A percentile compares a stretch with the other conserved stretches of the same genome.
Evolutionary conservation across 2,888 invertebrate genomes (phyloP).

Genomic region (Apeira syringaria): DNA sequence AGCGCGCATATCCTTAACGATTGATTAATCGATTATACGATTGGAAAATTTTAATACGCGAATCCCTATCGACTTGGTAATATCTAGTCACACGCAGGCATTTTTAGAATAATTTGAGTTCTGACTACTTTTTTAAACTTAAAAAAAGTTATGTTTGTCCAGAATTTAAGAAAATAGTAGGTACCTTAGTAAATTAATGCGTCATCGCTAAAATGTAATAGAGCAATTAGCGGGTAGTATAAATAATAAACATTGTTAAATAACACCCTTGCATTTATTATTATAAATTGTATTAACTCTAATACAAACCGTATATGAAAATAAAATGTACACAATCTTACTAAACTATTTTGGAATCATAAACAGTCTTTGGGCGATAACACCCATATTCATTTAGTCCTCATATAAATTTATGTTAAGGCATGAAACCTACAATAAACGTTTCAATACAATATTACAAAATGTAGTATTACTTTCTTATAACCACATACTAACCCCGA

Average conservation of each 20-base stretch:
- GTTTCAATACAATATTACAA: slow-evolving; percentile 20
- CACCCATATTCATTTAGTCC: slow-evolving; percentile 8
- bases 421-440: slow-evolving; percentile 26
- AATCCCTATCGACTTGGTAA: too few relatives aligned
- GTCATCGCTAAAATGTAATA: too few relatives aligned
- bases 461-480: slow-evolving; percentile 10
- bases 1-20: too few relatives aligned
- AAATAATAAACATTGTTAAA: slow-evolving; percentile 12
- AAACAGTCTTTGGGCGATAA: slow-evolving; percentile 12
- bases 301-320: slow-evolving; percentile 8
- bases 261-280: slow-evolving; percentile 42
- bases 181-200: too few relatives aligned
- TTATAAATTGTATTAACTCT: slow-evolving; percentile 25
- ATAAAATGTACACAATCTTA: slow-evolving; percentile 17
- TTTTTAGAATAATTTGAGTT: too few relatives aligned
- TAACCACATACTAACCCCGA: slow-evolving; percentile 16
- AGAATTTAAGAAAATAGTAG: too few relatives aligned
- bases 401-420: slow-evolving; percentile 5
- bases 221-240: too few relatives aligned
- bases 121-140: too few relatives aligned
- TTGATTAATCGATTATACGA: too few relatives aligned
- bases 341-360: slow-evolving; percentile 18
- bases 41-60: too few relatives aligned
- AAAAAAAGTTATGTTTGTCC: too few relatives aligned
- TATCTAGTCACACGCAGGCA: too few relatives aligned